Evolutionary conservation across 2,888 invertebrate species (phyloP).

Genomic region (Kuschelorhynchus macadamiae): DNA sequence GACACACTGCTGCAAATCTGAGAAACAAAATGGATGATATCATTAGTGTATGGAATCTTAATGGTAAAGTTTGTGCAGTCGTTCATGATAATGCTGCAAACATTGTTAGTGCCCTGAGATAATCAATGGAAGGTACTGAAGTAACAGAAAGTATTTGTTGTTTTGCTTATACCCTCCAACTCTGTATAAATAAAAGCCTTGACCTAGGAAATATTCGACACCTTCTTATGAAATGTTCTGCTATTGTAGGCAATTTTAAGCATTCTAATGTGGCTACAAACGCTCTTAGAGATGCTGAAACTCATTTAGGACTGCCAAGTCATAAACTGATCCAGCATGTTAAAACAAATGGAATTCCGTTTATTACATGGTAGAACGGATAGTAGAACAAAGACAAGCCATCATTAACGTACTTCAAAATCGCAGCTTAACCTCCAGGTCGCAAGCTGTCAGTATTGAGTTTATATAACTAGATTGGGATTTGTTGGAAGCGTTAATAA

Average conservation of each 20-base stretch:
- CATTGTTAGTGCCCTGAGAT: slow-evolving; percentile 48
- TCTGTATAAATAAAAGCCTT: slow-evolving; percentile 39
- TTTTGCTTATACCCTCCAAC: slow-evolving; percentile 52
- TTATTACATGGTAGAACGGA: slow-evolving; percentile 47
- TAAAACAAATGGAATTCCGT: slow-evolving; percentile 51
- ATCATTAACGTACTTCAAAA: slow-evolving; percentile 37
- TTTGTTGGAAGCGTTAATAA: slow-evolving; percentile 33
- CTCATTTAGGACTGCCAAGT: slow-evolving; percentile 28
- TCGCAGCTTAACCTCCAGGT: slow-evolving; percentile 32
- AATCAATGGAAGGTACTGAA: slow-evolving; percentile 8
- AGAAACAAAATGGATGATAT: background rate
- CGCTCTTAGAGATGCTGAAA: slow-evolving; percentile 44
- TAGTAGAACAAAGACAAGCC: slow-evolving; percentile 49
- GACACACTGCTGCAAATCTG: slow-evolving; percentile 38
- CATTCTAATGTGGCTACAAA: slow-evolving; percentile 47
- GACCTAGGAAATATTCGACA: background rate
- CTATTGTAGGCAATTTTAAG: slow-evolving; percentile 52
- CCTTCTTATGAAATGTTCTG: slow-evolving; percentile 30
- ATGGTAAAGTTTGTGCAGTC: slow-evolving; percentile 13
- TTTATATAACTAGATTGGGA: slow-evolving; percentile 36
- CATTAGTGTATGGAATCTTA: background rate
- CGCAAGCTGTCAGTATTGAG: slow-evolving; percentile 15
- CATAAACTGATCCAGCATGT: slow-evolving; percentile 46
- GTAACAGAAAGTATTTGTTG: slow-evolving; percentile 44
- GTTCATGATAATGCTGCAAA: slow-evolving; percentile 53